Evolutionary conservation across 2,888 invertebrate genomes (phyloP).

Genomic region (Pterostichus madidus): DNA sequence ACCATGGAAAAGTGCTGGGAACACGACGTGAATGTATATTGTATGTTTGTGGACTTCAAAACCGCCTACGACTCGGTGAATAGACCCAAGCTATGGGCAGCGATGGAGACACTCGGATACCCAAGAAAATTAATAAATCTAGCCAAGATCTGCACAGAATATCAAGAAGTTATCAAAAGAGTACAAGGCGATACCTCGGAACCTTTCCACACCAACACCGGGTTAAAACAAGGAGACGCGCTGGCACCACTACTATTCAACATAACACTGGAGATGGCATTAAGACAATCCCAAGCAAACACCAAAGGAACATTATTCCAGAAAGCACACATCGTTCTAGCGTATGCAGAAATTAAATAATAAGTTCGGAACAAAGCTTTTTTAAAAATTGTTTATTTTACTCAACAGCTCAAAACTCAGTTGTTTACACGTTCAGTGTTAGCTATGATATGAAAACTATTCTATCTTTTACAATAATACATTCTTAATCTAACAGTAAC

Average conservation of each 20-base stretch:
- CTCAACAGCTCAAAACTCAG: too few species aligned
- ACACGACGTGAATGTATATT: slow-evolving; percentile 36
- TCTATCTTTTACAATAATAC: too few species aligned
- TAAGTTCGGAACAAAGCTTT: too few species aligned
- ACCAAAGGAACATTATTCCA: slow-evolving; percentile 38
- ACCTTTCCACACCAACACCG: slow-evolving; percentile 50
- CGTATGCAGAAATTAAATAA: too few species aligned
- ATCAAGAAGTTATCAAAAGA: slow-evolving; percentile 59
- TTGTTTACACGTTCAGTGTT: too few species aligned
- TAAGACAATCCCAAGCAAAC: slow-evolving; percentile 49
- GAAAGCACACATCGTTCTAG: too few species aligned
- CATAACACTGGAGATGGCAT: slow-evolving; percentile 42
- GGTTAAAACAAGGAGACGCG: slow-evolving; percentile 60
- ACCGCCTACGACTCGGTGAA: slow-evolving; percentile 62
- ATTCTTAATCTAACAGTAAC: too few species aligned
- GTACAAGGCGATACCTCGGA: slow-evolving; percentile 55
- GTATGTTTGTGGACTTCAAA: slow-evolving; percentile 63
- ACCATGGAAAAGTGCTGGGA: slow-evolving; percentile 37
- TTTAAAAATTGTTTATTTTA: too few species aligned
- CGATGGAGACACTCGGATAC: slow-evolving; percentile 25
- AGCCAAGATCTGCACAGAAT: slow-evolving; percentile 43
- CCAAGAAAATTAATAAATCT: slow-evolving; percentile 48
- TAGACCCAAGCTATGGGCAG: slow-evolving; percentile 49
- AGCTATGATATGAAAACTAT: too few species aligned
- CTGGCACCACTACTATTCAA: slow-evolving; percentile 35